Evolutionary conservation across 2,113 vertebrate genomes (phyloP), one percentile per base, ranked within the genome.

Genomic region (Notothenia coriiceps): DNA sequence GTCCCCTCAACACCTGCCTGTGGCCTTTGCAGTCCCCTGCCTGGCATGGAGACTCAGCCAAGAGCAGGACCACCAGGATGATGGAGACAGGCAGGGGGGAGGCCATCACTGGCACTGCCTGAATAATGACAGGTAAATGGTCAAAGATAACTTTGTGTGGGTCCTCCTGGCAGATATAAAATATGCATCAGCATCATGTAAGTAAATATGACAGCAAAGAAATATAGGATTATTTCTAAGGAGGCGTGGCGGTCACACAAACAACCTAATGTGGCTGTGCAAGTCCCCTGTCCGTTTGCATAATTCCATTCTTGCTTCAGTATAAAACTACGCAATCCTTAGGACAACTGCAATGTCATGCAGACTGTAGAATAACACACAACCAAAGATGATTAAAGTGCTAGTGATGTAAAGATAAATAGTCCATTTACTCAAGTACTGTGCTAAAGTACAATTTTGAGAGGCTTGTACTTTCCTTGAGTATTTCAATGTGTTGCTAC

Each of bases 11-110:
- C 70, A 97, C 96, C 87, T 96, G 96, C 8, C 97, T 94, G 83
- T 97, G 96, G 60, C 97, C 97, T 80, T 96, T 97, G 90, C 97
- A 98, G 89, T 97, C 96, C 29, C 97, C 97, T 0, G 96, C 95
- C 65, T 83, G 67, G 57, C 87, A 91, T 3, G 61, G 25, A 33
- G 46, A 86, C 69, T 89, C 43, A 0, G 76, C 83, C 44, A 92
- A 74, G 64, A 94, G 86, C n/a, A 93, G 57, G 54, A 78, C 50
- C 9, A 88, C 85, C 89, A 95, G 84, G 61, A 90, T 66, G 71
- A 93, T 33, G 79, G 85, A 87, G 86, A 90, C 83, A 71, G 89
- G 86, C 59, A 92, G 65, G 71, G 84, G 80, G 75, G 81, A 90
- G 82, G 86, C 86, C 94, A 95, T 95, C 72, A 72, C 93, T 84